Evolutionary conservation across 2,888 invertebrate species (phyloP).

Genomic region (Cosmia pyralina): DNA sequence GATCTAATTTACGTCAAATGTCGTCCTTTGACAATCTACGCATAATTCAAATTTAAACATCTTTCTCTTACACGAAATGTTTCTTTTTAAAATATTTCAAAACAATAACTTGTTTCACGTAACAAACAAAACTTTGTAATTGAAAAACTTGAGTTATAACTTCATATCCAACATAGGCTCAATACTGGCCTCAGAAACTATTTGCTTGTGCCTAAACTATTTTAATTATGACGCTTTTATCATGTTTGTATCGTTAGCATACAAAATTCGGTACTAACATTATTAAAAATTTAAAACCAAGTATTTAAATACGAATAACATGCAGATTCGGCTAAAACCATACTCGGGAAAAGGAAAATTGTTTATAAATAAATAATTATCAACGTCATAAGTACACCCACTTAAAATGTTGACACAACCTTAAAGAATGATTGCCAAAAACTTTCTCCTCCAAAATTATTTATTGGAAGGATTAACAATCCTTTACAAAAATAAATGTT

Average conservation of each 20-base stretch:
- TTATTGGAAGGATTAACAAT: constrained; percentile 62
- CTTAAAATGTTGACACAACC: constrained; percentile 12
- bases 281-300: not conserved
- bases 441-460: constrained; percentile 61
- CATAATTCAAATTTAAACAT: not conserved
- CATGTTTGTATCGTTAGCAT: not conserved
- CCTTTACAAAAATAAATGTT: constrained; percentile 67
- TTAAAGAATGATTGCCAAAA: constrained; percentile 37
- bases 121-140: constrained; percentile 58
- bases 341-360: not conserved
- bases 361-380: not conserved
- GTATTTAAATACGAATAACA: not conserved
- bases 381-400: constrained; percentile 18
- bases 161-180: constrained; percentile 14
- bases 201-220: constrained; percentile 32
- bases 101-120: constrained; percentile 30
- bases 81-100: not conserved
- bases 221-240: constrained; percentile 27
- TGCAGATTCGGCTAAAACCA: not conserved
- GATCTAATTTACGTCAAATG: not conserved
- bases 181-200: constrained; percentile 30
- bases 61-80: not conserved
- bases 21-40: not conserved
- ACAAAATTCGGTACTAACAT: not conserved
- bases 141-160: constrained; percentile 42